Evolutionary conservation across 2,888 invertebrate genomes (phyloP).

Genomic region (Agrotis puta): DNA sequence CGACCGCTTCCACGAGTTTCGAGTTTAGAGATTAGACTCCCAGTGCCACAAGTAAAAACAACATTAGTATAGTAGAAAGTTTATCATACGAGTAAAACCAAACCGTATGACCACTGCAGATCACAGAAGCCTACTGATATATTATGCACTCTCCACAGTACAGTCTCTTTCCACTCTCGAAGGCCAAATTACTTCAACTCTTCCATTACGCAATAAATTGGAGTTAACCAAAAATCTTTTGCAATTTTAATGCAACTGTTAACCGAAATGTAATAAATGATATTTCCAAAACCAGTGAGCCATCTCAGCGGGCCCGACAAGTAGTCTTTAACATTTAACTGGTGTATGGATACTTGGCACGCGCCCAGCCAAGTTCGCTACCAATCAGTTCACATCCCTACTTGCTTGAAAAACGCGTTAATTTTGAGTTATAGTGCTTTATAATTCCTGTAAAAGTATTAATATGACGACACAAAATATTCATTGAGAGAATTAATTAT

Average conservation of each 20-base stretch:
- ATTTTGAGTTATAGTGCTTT: conserved; percentile 43
- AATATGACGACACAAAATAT: background rate
- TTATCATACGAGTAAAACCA: no score
- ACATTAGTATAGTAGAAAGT: no score
- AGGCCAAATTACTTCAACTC: background rate
- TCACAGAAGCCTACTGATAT: background rate
- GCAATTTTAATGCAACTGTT: conserved; percentile 37
- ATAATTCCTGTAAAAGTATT: background rate
- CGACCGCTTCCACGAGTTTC: no score
- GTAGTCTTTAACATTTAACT: conserved; percentile 58
- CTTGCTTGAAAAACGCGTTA: conserved; percentile 55
- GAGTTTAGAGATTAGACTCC: no score
- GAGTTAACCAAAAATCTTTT: background rate
- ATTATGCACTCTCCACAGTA: background rate
- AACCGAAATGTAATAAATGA: conserved; percentile 41
- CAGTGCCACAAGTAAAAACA: no score
- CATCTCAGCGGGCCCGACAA: conserved; percentile 32
- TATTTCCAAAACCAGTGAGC: conserved; percentile 40
- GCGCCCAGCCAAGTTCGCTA: conserved; percentile 59
- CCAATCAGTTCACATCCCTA: conserved; percentile 59
- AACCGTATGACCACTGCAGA: background rate
- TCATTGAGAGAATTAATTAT: background rate
- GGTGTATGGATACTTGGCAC: conserved; percentile 57
- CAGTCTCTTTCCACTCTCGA: no score
- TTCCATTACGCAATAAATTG: background rate